These are phyloP conservation scores for Dicranocentrus wangi DNA, from an alignment of 2,888 invertebrate species.

Conservation along the genomic window DNA sequence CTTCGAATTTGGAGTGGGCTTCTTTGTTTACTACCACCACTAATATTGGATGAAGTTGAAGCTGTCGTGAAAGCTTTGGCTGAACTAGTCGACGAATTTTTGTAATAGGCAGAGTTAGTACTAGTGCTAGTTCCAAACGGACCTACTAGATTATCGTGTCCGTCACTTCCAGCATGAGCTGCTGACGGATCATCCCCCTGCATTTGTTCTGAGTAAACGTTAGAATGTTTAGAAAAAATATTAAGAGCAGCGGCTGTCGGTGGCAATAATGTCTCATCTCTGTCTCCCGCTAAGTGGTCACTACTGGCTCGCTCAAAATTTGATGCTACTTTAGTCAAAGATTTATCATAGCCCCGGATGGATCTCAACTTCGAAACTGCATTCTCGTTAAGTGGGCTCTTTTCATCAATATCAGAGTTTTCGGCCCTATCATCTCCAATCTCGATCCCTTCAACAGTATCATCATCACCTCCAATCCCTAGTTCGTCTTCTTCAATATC, in stretches of 20 bases:
- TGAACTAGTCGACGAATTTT: constrained; percentile 33
- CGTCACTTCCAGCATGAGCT: background rate
- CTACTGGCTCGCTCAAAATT: constrained; percentile 19
- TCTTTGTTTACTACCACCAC: constrained; percentile 36
- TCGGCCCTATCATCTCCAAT: constrained; percentile 19
- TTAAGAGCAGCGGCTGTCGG: constrained; percentile 43
- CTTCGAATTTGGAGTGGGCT: constrained; percentile 67
- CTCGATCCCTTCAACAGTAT: constrained; percentile 27
- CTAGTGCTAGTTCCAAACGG: constrained; percentile 8
- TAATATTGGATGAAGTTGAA: constrained; percentile 18
- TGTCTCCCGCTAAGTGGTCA: background rate
- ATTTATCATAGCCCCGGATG: constrained; percentile 27
- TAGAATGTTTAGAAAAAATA: constrained; percentile 19
- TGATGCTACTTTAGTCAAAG: constrained; percentile 20
- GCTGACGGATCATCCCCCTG: constrained; percentile 53
- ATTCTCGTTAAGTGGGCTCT: background rate
- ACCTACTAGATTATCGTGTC: constrained; percentile 40
- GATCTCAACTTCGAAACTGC: background rate
- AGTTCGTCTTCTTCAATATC: constrained; percentile 26
- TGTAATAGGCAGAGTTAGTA: constrained; percentile 26
- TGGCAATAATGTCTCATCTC: constrained; percentile 10
- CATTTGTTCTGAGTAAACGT: constrained; percentile 15
- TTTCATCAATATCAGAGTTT: too few relatives aligned
- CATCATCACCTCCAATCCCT: constrained; percentile 25
- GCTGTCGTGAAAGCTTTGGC: constrained; percentile 33